Evolutionary conservation across 30 jellyfish, hydroid and myxozoan species (phyloP), one percentile per base, ranked within the genome.

Genomic region (Aurelia aurita): DNA sequence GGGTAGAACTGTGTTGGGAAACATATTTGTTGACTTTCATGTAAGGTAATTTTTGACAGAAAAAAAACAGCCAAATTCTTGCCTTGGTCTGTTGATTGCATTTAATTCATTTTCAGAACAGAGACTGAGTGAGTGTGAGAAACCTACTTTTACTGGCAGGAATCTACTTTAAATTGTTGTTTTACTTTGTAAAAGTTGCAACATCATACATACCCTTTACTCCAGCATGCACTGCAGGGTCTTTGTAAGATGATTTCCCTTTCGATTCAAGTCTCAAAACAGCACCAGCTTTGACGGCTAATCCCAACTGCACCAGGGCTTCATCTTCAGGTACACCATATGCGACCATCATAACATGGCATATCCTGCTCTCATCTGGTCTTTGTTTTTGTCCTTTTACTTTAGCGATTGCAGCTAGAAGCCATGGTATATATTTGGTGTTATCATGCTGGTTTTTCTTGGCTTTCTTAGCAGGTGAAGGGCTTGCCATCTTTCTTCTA

Each of bases 371-470:
- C 72, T 94, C 99, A 88, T 94, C 94, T 0, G 99, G 99, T 43
- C 96, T 83, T 62, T 94, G 99, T 65, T 94, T 94, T 66, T 94
- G 99, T 15, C 97, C 97, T 53, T 94, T 94, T 3, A 94, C 99
- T 70, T 94, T 94, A 16, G 99, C 99, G 69, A 94, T 88, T 0
- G 99, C 85, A 34, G 99, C 97, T 65, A 94, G 84, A 23, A 94
- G 87, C 99, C 99, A 94, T 13, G 99, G 73, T 3, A 88, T 61
- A 51, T 82, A 75, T 61, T 89, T 88, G 67, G 31, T 60, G 70
- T 26, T 68, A 34, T 66, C 89, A 10, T 74, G 67, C 67, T 55
- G 69, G 46, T 49, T 39, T 72, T 74, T 74, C 44, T 76, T 86
- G 2, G 84, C 81, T 67, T 76, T 74, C 77, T 86, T 86, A 21